A percentile compares a stretch with the other conserved stretches of the same genome.
These are phyloP conservation scores for Fabriciana adippe DNA, from an alignment of 2,888 invertebrate species.

Conservation along the genomic window DNA sequence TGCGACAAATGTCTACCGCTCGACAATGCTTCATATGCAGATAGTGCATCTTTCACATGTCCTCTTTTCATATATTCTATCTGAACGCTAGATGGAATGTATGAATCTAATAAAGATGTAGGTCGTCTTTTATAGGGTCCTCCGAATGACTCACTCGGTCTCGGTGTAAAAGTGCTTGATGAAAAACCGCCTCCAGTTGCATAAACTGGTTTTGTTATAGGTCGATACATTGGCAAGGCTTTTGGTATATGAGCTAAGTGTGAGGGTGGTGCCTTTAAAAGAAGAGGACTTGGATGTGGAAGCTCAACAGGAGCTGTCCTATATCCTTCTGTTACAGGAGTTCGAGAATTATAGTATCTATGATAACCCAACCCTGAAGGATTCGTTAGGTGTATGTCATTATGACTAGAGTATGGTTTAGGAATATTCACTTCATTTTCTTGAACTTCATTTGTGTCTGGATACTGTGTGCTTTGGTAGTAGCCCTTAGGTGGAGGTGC, in stretches of 20 bases:
- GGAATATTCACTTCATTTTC: constrained; percentile 55
- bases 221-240: constrained; percentile 65
- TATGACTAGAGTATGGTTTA: constrained; percentile 55
- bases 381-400: constrained; percentile 55
- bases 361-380: constrained; percentile 52
- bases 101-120: constrained; percentile 82
- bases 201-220: constrained; percentile 65
- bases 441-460: constrained; percentile 58
- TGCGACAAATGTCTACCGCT: constrained; percentile 57
- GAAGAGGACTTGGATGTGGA: constrained; percentile 65
- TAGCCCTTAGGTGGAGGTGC: constrained; percentile 59
- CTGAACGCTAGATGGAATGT: constrained; percentile 82
- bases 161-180: constrained; percentile 51
- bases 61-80: constrained; percentile 75
- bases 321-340: constrained; percentile 61
- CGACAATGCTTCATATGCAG: constrained; percentile 70
- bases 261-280: constrained; percentile 60
- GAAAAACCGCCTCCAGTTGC: constrained; percentile 49
- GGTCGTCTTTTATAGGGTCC: constrained; percentile 63
- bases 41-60: constrained; percentile 65
- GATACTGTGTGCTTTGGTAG: constrained; percentile 56
- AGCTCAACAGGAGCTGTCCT: constrained; percentile 55
- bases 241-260: constrained; percentile 71
- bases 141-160: constrained; percentile 55
- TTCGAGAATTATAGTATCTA: constrained; percentile 63